Evolutionary conservation across 2,888 invertebrate species (phyloP), one percentile per base, ranked within the genome.

Genomic region (Agrochola litura): DNA sequence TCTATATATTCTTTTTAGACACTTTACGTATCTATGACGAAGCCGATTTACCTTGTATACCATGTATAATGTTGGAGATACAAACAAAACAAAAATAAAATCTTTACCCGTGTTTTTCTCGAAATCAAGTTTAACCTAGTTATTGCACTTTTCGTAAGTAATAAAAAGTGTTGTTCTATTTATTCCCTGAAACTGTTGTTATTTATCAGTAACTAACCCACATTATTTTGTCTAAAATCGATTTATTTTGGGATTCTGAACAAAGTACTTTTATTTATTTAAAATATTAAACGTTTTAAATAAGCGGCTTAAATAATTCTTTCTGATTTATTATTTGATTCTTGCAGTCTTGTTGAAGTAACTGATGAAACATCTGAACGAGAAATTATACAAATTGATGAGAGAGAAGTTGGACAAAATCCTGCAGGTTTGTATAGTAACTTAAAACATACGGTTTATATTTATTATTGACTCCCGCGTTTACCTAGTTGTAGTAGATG

Each of bases 311-410:
- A 68, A 67, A 54, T 68, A 0, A 37, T 58, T n/a, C 10, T 6
- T 60, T 54, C 19, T 61, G 2, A 72, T 25, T 67, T 58, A 0
- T 46, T 22, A 30, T 69, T 60, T 65, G 12, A 0, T 77, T 54
- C 66, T 89, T 92, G 8, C 92, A 96, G 96, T 77, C 94, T 93
- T 52, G 95, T 96, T 46, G 96, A 96, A 91, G 94, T 96, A 81
- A 92, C 92, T 19, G 96, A 96, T 74, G 93, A 93, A 87, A 88
- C 92, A 67, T 92, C 94, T 14, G 95, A 95, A 76, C 92, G 90
- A 65, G 95, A 95, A 79, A 92, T 79, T 6, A 75, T 95, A 74
- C 93, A 95, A 90, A 95, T 96, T 66, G 96, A 96, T 60, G 96
- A 96, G 77, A 90, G 96, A 60, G 96, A 96, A 85, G 92, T 92